Evolutionary conservation across 2,888 invertebrate genomes (phyloP).

Genomic region (Andrena bucephala): DNA sequence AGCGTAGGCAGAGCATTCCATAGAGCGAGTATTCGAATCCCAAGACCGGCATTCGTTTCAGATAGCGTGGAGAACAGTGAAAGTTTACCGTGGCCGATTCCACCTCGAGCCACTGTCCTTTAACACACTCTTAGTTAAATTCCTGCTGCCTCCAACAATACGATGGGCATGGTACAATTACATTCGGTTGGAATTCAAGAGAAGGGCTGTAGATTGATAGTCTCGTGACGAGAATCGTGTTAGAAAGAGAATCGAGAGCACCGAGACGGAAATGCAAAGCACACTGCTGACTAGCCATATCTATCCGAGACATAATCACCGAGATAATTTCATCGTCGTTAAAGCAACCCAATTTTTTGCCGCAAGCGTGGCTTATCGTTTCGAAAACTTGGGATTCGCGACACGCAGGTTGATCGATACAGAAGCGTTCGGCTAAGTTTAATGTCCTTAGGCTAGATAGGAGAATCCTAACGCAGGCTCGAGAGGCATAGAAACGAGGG

Average conservation of each 20-base stretch:
- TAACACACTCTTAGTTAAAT: background rate
- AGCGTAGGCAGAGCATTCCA: slow-evolving; percentile 20
- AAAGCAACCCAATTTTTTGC: background rate
- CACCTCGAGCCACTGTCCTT: background rate
- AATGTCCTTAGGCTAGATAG: slow-evolving; percentile 55
- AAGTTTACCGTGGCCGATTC: slow-evolving; percentile 39
- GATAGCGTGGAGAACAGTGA: slow-evolving; percentile 40
- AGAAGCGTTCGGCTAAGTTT: slow-evolving; percentile 31
- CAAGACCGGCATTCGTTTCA: slow-evolving; percentile 33
- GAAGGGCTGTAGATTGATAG: slow-evolving; percentile 5
- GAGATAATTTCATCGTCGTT: slow-evolving; percentile 18
- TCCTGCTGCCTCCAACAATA: background rate
- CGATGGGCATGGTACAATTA: background rate
- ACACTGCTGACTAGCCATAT: slow-evolving; percentile 48
- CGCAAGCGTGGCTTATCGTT: background rate
- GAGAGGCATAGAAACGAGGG: slow-evolving; percentile 21
- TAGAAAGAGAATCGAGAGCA: slow-evolving; percentile 18
- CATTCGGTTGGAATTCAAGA: background rate
- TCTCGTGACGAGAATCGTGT: background rate
- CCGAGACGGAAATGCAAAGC: slow-evolving; percentile 1
- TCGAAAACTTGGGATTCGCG: slow-evolving; percentile 41
- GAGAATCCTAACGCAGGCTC: slow-evolving; percentile 37
- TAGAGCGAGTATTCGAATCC: slow-evolving; percentile 36
- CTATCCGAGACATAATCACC: slow-evolving; percentile 56
- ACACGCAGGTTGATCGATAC: slow-evolving; percentile 31